Conservation (phyloP, 2,888 invertebrate species). For the Tetheella fluctuosa region DNA sequence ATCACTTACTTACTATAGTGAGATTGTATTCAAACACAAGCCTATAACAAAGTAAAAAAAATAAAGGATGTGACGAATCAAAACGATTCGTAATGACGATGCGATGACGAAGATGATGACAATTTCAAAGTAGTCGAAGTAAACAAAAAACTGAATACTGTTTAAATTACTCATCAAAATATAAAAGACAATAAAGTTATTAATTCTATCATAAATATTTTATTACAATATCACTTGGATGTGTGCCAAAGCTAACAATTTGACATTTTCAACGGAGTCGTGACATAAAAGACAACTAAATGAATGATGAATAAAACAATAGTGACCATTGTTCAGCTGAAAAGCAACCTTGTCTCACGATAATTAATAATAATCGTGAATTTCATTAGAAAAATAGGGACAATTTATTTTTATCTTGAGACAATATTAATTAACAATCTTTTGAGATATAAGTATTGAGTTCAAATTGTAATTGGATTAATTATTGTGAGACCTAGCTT, state of each 20-base stretch:
- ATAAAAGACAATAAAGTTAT: background rate
- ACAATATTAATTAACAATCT: background rate
- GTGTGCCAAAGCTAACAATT: constrained; percentile 1
- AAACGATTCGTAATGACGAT: too few species aligned
- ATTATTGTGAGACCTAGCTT: background rate
- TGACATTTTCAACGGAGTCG: constrained; percentile 6
- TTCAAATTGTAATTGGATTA: background rate
- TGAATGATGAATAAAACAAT: constrained; percentile 9
- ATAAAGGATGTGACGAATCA: too few species aligned
- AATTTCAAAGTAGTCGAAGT: too few species aligned
- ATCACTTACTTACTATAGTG: too few species aligned
- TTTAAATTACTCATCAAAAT: background rate
- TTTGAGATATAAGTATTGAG: background rate
- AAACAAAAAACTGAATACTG: background rate
- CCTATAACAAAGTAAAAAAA: too few species aligned
- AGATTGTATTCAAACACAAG: too few species aligned
- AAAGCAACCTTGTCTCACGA: background rate
- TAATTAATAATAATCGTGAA: constrained; percentile 13
- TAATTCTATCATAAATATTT: background rate
- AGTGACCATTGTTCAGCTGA: background rate
- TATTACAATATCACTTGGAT: constrained; percentile 9
- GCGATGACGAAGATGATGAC: too few species aligned
- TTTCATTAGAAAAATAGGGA: background rate
- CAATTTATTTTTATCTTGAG: background rate
- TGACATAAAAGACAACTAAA: constrained; percentile 13